Evolutionary conservation across 1,140 invertebrate genomes (phyloP).

Genomic region (Trialeurodes vaporariorum): DNA sequence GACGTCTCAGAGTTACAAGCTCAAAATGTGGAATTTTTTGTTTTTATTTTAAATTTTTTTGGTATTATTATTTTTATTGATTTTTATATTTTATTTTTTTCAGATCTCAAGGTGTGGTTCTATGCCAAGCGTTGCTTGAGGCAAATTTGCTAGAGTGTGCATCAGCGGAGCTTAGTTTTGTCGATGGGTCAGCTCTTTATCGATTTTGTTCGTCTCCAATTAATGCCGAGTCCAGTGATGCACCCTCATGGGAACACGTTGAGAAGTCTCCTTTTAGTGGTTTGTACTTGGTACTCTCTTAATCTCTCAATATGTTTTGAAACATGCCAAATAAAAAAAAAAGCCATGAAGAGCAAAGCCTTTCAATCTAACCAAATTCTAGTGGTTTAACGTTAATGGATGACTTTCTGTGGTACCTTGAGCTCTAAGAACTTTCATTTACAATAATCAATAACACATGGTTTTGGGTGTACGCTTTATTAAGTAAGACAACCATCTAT

Average conservation of each 20-base stretch:
- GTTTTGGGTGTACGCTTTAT: too few relatives aligned
- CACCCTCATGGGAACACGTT: neutral
- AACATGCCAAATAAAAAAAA: conserved; percentile 2
- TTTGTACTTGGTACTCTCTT: neutral
- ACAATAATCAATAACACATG: too few relatives aligned
- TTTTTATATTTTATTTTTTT: too few relatives aligned
- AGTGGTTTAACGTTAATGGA: neutral
- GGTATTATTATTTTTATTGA: too few relatives aligned
- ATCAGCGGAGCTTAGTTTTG: conserved; percentile 18
- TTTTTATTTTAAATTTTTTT: too few relatives aligned
- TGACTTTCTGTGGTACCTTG: conserved; percentile 6
- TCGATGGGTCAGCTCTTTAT: conserved; percentile 22
- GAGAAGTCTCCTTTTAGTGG: neutral
- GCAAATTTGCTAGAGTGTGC: conserved; percentile 63
- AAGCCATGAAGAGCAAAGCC: conserved; percentile 7
- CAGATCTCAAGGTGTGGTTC: conserved; percentile 61
- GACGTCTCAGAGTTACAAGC: too few relatives aligned
- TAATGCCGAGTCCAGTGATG: neutral
- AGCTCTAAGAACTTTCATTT: conserved; percentile 7
- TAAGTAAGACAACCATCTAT: too few relatives aligned
- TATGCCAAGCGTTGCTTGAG: conserved; percentile 71
- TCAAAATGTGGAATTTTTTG: too few relatives aligned
- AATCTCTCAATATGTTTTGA: neutral
- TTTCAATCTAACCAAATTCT: neutral
- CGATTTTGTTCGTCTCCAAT: conserved; percentile 14